Percentiles rank a stretch among this genome's conserved stretches.
phyloP scores from a whole-genome alignment of 2,113 vertebrate genomes.

The Hippotragus niger region DNA sequence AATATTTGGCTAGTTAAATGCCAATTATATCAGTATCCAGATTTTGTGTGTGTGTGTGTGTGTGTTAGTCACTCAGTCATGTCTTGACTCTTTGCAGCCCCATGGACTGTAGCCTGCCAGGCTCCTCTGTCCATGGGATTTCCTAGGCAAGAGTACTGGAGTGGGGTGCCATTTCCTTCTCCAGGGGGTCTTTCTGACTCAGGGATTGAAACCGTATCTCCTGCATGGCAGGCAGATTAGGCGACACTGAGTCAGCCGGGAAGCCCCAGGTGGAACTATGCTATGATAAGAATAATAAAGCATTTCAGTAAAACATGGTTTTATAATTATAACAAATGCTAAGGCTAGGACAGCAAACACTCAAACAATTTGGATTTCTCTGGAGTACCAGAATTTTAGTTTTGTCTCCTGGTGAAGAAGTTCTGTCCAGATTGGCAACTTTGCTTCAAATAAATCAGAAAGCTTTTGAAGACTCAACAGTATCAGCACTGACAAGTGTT shows the following conservation, averaged over 20 bases:
- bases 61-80: neutral
- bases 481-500: neutral
- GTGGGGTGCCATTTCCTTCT: neutral
- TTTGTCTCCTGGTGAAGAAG: neutral
- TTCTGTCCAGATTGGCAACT: neutral
- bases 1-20: neutral
- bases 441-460: slow-evolving; percentile 10
- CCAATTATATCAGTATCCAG: neutral
- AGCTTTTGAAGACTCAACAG: neutral
- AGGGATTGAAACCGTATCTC: neutral
- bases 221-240: neutral
- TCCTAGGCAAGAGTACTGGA: neutral
- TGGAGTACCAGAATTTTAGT: neutral
- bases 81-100: neutral
- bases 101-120: too few relatives aligned
- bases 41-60: neutral
- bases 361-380: neutral
- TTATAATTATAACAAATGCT: neutral
- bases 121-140: neutral
- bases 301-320: neutral
- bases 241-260: neutral
- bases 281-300: neutral
- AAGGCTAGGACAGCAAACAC: neutral
- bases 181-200: neutral
- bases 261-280: neutral